These are phyloP conservation scores for Neodon shergylaensis DNA, from an alignment of 2,113 vertebrate species.

Conservation along the genomic window DNA sequence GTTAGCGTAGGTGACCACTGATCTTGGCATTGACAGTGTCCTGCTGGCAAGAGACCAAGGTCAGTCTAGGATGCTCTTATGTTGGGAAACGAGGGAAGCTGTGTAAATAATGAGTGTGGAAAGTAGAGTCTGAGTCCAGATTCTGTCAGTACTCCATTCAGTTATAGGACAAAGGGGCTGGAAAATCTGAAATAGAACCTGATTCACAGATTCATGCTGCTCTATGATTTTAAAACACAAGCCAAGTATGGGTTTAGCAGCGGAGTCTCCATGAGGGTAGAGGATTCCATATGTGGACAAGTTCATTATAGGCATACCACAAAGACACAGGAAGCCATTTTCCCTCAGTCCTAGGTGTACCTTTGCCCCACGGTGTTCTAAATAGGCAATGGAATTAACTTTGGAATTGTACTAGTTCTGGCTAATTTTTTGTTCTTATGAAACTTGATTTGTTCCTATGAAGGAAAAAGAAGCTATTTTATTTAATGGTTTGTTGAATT, in stretches of 20 bases:
- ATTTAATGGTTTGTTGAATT: background rate
- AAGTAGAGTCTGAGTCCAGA: background rate
- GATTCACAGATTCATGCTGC: background rate
- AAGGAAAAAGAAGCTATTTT: background rate
- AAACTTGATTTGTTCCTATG: background rate
- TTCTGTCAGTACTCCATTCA: background rate
- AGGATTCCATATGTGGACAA: background rate
- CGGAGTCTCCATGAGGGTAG: background rate
- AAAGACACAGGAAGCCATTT: background rate
- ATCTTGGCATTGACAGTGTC: background rate
- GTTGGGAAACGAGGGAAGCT: background rate
- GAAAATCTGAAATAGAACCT: background rate
- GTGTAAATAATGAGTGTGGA: background rate
- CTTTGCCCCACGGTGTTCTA: background rate
- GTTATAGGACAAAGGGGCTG: background rate
- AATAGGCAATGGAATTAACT: background rate
- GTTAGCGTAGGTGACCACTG: background rate
- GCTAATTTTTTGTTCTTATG: background rate
- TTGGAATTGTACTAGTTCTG: background rate
- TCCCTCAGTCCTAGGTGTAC: rapidly evolving
- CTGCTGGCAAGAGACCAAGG: background rate
- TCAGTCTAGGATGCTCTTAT: background rate
- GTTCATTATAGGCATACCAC: background rate
- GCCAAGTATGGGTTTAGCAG: background rate
- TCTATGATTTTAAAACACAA: background rate